Evolutionary conservation across 2,888 invertebrate species (phyloP), one percentile per base, ranked within the genome.

Genomic region (Augiades crinisus): DNA sequence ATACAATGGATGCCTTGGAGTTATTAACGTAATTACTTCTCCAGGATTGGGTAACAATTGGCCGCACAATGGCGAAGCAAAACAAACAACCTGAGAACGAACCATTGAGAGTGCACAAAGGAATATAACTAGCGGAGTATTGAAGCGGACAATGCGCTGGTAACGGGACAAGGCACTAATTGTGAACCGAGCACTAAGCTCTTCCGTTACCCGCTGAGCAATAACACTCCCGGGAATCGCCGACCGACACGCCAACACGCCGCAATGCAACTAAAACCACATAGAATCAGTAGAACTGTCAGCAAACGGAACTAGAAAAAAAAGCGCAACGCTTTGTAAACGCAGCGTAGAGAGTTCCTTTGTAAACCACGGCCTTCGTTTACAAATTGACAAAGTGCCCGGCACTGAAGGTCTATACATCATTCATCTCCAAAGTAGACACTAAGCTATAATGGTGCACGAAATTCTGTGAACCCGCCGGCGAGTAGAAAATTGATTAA

Each of bases 101-200:
- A 67, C 72, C 68, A 80, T 81, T 80, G 75, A 66, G 68, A 76
- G 69, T 69, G 67, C 74, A 84, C 83, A 84, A 84, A 82, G 85
- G 81, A 69, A 73, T 73, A 78, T 79, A 77, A 80, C 73, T 70
- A 71, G 69, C 66, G 64, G 68, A 71, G 79, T 78, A 80, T 74
- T 75, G 80, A 73, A 72, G 78, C 78, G 73, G 77, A 87, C 86
- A 85, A 83, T 81, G 80, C 69, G 72, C 65, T 64, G 64, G 78
- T 87, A 89, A 88, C 87, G 86, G 86, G 78, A 86, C 79, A 65
- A 67, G 76, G 70, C 67, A 81, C 86, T 86, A 66, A 88, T 87
- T 85, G 79, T 80, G 81, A 81, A 78, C 75, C 68, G 76, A 74
- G 79, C 75, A 73, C 75, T 67, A 70, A 71, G 72, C 68, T 80